phyloP scores from a whole-genome alignment of 2,888 invertebrate species.

The Hypena proboscidalis region DNA sequence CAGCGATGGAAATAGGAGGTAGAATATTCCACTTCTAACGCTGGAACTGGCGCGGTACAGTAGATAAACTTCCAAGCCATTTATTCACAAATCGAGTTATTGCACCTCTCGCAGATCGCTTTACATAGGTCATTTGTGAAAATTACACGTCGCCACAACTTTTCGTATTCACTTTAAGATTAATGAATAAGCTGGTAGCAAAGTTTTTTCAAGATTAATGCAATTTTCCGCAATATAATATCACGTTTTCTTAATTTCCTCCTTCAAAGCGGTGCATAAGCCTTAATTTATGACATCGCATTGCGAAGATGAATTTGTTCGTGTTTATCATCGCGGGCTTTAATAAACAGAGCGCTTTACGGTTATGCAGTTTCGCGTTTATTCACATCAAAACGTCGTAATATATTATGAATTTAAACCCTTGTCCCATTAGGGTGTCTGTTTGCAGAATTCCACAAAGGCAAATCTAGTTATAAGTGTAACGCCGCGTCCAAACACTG shows the following conservation, averaged over 20 bases:
- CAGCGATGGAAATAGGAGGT: slow-evolving; percentile 66
- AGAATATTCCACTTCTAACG: slow-evolving; percentile 63
- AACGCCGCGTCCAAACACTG: slow-evolving; percentile 64
- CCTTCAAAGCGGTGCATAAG: slow-evolving; percentile 61
- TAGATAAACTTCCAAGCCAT: slow-evolving; percentile 82
- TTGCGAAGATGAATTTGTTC: slow-evolving; percentile 66
- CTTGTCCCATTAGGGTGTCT: slow-evolving; percentile 68
- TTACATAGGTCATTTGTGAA: slow-evolving; percentile 78
- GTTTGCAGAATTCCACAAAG: slow-evolving; percentile 74
- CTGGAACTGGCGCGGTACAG: slow-evolving; percentile 54
- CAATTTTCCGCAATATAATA: slow-evolving; percentile 53
- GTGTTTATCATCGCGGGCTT: slow-evolving; percentile 62
- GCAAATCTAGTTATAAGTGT: slow-evolving; percentile 79
- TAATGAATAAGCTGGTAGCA: slow-evolving; percentile 47
- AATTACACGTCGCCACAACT: slow-evolving; percentile 64
- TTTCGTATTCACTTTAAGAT: slow-evolving; percentile 50
- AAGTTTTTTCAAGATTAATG: slow-evolving; percentile 53
- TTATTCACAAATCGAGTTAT: slow-evolving; percentile 83
- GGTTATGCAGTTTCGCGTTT: slow-evolving; percentile 54
- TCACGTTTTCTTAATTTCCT: slow-evolving; percentile 68
- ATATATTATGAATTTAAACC: slow-evolving; percentile 74
- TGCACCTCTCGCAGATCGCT: slow-evolving; percentile 77
- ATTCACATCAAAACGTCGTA: slow-evolving; percentile 56
- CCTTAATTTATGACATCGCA: slow-evolving; percentile 66
- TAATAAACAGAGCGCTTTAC: slow-evolving; percentile 59